phyloP scores from a whole-genome alignment of 2,888 invertebrate genomes.

The Tenthredo amoena region DNA sequence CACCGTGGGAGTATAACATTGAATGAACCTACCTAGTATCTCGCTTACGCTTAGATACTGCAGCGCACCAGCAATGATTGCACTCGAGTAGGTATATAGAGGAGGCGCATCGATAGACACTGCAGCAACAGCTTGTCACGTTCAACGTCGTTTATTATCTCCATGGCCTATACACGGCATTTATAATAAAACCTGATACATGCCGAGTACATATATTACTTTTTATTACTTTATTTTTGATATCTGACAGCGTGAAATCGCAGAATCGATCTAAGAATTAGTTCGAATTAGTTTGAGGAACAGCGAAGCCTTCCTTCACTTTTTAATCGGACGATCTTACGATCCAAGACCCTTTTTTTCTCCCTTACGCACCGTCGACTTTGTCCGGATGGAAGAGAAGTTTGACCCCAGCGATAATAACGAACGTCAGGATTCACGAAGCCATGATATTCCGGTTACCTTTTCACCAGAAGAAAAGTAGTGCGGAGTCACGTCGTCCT shows the following conservation, averaged over 20 bases:
- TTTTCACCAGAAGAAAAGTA: neutral
- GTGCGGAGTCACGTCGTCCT: neutral
- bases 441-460: constrained; percentile 6
- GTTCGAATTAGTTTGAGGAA: neutral
- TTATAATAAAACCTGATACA: neutral
- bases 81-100: neutral
- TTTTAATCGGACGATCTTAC: neutral
- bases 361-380: neutral
- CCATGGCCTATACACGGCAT: neutral
- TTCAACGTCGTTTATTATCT: neutral
- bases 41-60: neutral
- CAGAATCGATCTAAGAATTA: neutral
- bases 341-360: neutral
- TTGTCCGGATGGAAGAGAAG: constrained; percentile 7
- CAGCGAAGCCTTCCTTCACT: neutral
- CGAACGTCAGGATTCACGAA: constrained; percentile 23
- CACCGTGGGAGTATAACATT: constrained; percentile 47
- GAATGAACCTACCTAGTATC: constrained; percentile 31
- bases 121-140: neutral
- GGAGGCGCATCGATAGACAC: neutral
- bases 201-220: neutral
- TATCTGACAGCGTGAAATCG: neutral
- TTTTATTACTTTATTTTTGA: too few species aligned
- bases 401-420: neutral
- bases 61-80: neutral